Evolutionary conservation across 2,113 vertebrate species (phyloP).

Genomic region (Chauna torquata): DNA sequence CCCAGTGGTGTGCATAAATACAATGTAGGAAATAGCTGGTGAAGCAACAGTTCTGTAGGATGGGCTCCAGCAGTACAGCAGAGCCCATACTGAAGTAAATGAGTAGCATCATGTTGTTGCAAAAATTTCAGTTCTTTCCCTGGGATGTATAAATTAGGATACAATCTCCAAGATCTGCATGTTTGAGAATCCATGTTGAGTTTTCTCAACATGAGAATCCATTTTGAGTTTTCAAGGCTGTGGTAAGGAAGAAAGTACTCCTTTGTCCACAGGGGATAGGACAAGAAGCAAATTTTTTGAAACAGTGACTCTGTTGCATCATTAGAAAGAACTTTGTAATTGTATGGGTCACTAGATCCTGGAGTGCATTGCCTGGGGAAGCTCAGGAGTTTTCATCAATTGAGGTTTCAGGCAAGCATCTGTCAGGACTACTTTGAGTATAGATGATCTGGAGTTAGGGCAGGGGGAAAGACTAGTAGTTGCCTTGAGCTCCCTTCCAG

Average conservation of each 20-base stretch:
- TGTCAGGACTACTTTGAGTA: not conserved
- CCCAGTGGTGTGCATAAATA: not conserved
- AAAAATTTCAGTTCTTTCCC: not conserved
- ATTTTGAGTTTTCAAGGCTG: not conserved
- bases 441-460: not conserved
- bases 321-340: not conserved
- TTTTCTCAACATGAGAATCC: too few species aligned
- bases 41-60: not conserved
- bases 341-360: rapidly evolving
- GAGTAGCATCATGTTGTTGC: not conserved
- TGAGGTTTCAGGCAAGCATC: not conserved
- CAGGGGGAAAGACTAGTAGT: not conserved
- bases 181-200: too few species aligned
- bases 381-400: not conserved
- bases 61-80: not conserved
- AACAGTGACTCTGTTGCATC: not conserved
- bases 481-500: not conserved
- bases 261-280: not conserved
- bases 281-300: not conserved
- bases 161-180: not conserved
- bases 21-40: not conserved
- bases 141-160: not conserved
- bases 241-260: not conserved
- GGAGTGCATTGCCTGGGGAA: not conserved
- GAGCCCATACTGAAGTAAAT: not conserved